Evolutionary conservation across 2,888 invertebrate species (phyloP), one percentile per base, ranked within the genome.

Genomic region (Dasysyrphus albostriatus): DNA sequence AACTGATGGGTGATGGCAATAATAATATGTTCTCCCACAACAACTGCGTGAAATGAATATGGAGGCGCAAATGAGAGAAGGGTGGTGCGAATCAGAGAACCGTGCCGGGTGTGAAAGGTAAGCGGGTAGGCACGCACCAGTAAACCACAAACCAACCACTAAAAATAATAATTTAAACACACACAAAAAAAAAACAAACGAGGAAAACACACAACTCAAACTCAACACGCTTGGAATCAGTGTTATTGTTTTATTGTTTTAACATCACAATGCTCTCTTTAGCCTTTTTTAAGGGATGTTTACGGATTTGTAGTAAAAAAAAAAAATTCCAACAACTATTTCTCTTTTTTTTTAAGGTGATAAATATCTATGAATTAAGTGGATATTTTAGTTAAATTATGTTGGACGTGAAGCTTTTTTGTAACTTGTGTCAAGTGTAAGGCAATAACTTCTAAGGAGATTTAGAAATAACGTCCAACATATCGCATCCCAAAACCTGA

Each of bases 91-190:
- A 47, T 37, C 67, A 59, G 19, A 51, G n/a, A 54, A 65, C 10
- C 44, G 19, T 42, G 56, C 76, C 77, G 73, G 69, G 73, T 74
- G 69, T 84, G 76, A 85, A 70, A 77, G 77, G 77, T 77, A 85
- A 61, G 54, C 77, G 81, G 73, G 59, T 73, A 77, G 37, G 76
- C 80, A 85, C 85, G 85, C 85, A 85, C 85, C 81, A 81, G 73
- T 85, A 69, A 85, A 77, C 85, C 85, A 77, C 85, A 85, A 85
- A 77, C 77, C 73, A 81, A 77, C 85, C 85, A 77, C 80, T 73
- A 54, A 72, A 67, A 77, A 76, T 59, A 59, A 59, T 59, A 59
- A 39, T 39, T 59, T 14, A 54, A 54, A 37, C 65, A 69, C 10
- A 69, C n/a, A n/a, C n/a, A n/a, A n/a, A n/a, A 72, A 56, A 74